phyloP scores from a whole-genome alignment of 2,888 invertebrate species.

The Conistra vaccinii region DNA sequence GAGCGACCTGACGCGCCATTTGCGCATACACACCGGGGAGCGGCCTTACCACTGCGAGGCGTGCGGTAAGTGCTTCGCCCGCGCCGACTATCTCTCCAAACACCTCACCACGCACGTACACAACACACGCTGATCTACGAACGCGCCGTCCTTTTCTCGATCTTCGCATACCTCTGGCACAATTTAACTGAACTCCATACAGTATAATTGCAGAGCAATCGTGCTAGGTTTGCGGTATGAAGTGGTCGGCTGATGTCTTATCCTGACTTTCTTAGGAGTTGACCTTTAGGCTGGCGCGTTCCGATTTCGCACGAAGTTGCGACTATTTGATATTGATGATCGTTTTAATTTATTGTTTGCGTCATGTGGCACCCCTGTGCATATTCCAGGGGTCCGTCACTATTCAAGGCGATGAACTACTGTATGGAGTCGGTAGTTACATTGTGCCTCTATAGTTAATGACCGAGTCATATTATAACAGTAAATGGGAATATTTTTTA shows the following conservation, averaged over 20 bases:
- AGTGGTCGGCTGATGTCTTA: constrained; percentile 26
- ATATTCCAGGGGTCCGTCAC: constrained; percentile 24
- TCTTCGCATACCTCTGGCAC: constrained; percentile 66
- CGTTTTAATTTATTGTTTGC: constrained; percentile 37
- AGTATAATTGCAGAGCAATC: constrained; percentile 29
- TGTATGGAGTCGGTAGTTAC: constrained; percentile 56
- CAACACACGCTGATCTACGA: constrained; percentile 90
- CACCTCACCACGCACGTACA: constrained; percentile 97
- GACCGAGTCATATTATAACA: constrained; percentile 84
- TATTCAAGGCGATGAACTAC: constrained; percentile 14
- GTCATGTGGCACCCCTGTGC: constrained; percentile 23
- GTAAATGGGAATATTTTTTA: constrained; percentile 89
- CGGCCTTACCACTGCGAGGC: constrained; percentile 97
- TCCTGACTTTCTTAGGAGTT: constrained; percentile 17
- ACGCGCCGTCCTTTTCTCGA: constrained; percentile 78
- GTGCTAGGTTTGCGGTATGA: constrained; percentile 27
- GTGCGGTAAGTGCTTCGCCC: constrained; percentile 97
- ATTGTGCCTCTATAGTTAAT: constrained; percentile 70
- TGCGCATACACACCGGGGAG: constrained; percentile 97
- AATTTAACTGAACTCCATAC: constrained; percentile 58
- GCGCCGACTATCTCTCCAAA: constrained; percentile 97
- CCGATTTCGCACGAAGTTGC: constrained; percentile 50
- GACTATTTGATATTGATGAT: constrained; percentile 25
- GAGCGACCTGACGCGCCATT: constrained; percentile 96
- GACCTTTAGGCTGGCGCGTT: constrained; percentile 67